Evolutionary conservation across 2,797 vertebrate species (phyloP), one percentile per base, ranked within the genome.

Genomic region (Okamejei kenojei): DNA sequence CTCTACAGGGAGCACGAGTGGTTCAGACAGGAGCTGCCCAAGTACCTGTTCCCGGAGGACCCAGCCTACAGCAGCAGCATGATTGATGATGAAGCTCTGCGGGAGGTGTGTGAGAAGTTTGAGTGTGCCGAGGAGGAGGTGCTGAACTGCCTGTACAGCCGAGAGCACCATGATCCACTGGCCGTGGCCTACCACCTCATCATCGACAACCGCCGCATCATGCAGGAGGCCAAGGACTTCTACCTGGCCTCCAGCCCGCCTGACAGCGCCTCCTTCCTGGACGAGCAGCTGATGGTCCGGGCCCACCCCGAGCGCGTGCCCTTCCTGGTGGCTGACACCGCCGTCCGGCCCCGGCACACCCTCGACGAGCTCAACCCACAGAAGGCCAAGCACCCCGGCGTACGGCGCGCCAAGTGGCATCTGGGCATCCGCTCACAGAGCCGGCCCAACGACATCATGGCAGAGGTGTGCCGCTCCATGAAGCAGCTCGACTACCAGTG

Each of bases 161-260:
- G 96, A 93, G 99, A 99, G 94, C 98, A 99, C 94, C 98, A 99
- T 96, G 99, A 99, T 94, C 99, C 98, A 0, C 94, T 99, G 94
- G 98, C 97, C 0, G 99, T 99, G 11, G 99, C 98, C 94, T 99
- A 99, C 95, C 99, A 99, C 94, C 98, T 99, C 94, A 99, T 99
- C 95, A 99, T 99, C 94, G 99, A 99, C 97, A 99, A 99, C 93
- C 97, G 99, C 10, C 98, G 99, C 95, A 99, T 99, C 96, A 99
- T 99, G 99, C 99, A 96, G 0, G 98, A 99, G 95, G 99, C 99
- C 93, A 99, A 99, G 96, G 99, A 99, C 94, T 99, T 99, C 95
- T 99, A 99, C 95, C 95, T 99, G 96, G 99, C 99, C 0, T 98
- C 98, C 79, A 99, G 98, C 94, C 98, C 99, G 0, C 98, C 98